phyloP scores from a whole-genome alignment of 2,797 vertebrate genomes.

The Acanthornis magna region DNA sequence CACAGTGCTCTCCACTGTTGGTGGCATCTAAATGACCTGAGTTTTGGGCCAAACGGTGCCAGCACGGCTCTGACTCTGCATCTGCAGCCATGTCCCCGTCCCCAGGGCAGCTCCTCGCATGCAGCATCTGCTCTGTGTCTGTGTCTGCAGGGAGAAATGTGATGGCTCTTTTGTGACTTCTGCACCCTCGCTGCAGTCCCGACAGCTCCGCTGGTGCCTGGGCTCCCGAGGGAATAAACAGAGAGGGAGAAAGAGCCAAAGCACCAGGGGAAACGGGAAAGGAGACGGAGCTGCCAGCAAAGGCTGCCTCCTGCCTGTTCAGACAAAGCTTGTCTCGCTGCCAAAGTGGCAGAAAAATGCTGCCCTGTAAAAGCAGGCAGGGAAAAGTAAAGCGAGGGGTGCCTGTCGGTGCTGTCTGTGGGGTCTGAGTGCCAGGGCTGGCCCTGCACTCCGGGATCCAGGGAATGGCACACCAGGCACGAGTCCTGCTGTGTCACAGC shows the following conservation, averaged over 20 bases:
- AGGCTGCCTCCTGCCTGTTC: slow-evolving; percentile 48
- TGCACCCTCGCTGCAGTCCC: slow-evolving; percentile 18
- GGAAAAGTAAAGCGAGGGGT: not conserved
- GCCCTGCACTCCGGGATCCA: not conserved
- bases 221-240: slow-evolving; percentile 63
- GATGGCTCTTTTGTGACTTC: not conserved
- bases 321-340: slow-evolving; percentile 29
- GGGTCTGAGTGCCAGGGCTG: not conserved
- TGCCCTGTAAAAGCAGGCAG: not conserved
- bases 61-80: not conserved
- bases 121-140: slow-evolving; percentile 39
- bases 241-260: slow-evolving; percentile 53
- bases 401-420: not conserved
- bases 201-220: slow-evolving; percentile 13
- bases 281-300: not conserved
- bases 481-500: not conserved
- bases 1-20: not conserved
- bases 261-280: slow-evolving; percentile 21
- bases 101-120: not conserved
- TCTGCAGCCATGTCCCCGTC: not conserved
- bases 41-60: not conserved
- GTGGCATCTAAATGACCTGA: not conserved
- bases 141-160: not conserved
- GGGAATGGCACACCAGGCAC: not conserved
- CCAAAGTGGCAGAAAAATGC: slow-evolving; percentile 41